Evolutionary conservation across 2,797 vertebrate species (phyloP).

Genomic region (Melanotaenia pygmaea): DNA sequence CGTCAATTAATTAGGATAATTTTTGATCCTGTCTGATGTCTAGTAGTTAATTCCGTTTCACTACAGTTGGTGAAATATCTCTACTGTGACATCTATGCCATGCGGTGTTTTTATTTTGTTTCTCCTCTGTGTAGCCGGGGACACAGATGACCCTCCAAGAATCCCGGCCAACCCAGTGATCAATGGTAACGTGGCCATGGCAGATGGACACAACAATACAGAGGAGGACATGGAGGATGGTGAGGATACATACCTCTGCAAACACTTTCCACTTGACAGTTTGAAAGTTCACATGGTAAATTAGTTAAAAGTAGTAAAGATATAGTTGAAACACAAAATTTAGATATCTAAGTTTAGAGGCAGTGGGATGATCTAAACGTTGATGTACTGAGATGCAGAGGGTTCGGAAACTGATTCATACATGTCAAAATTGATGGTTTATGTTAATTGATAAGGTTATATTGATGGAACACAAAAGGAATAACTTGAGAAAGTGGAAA

Average conservation of each 20-base stretch:
- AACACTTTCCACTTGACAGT: not conserved
- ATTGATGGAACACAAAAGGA: not conserved
- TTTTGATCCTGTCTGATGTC: not conserved
- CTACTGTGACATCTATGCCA: not conserved
- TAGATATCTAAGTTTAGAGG: not conserved
- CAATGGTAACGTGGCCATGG: constrained; percentile 97
- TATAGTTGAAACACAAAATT: not conserved
- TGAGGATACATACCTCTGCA: constrained; percentile 68
- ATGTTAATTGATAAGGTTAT: not conserved
- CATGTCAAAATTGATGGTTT: too few relatives aligned
- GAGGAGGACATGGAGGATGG: constrained; percentile 99
- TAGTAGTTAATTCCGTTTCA: not conserved
- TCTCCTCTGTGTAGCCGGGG: constrained; percentile 86
- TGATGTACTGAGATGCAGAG: not conserved
- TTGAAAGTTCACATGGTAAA: not conserved
- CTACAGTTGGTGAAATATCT: not conserved
- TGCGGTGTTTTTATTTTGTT: not conserved
- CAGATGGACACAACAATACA: constrained; percentile 95
- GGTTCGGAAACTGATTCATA: not conserved
- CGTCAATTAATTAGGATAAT: not conserved
- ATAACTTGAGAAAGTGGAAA: not conserved
- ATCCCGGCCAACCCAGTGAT: constrained; percentile 97
- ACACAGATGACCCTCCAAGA: constrained; percentile 98
- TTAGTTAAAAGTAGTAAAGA: not conserved
- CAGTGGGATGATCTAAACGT: not conserved